These are phyloP conservation scores for Syndactyla subalaris DNA, from an alignment of 2,797 vertebrate species.

Conservation along the genomic window DNA sequence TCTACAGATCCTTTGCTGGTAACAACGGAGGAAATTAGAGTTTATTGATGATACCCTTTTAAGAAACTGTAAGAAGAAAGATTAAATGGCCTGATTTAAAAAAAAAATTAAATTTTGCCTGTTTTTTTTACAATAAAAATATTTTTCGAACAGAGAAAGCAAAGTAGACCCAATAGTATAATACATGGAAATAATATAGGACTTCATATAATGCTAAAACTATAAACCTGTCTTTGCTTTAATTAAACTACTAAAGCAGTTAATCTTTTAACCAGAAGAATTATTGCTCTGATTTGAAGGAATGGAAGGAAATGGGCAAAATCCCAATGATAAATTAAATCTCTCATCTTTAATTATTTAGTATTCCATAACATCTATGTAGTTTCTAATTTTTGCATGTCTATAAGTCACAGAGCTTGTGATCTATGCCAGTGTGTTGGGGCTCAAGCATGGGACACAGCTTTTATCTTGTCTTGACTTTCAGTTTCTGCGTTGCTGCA, in stretches of 20 bases:
- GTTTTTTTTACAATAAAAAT: not conserved
- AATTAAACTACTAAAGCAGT: slow-evolving; percentile 37
- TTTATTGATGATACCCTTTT: not conserved
- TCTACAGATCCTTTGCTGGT: not conserved
- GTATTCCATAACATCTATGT: not conserved
- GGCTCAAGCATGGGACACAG: not conserved
- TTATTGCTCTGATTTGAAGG: not conserved
- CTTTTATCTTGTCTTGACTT: not conserved
- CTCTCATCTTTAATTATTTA: slow-evolving; percentile 18
- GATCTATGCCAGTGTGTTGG: not conserved
- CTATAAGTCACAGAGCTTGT: not conserved
- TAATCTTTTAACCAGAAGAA: slow-evolving; percentile 27
- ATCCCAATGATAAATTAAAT: not conserved
- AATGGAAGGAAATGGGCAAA: not conserved
- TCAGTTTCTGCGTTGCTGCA: not conserved
- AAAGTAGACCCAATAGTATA: not conserved
- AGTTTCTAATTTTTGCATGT: not conserved
- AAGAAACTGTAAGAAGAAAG: not conserved
- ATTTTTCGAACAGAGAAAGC: not conserved
- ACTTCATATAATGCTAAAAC: not conserved
- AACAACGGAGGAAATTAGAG: not conserved
- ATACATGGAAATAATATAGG: not conserved
- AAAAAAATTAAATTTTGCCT: not conserved
- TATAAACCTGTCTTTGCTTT: slow-evolving; percentile 51
- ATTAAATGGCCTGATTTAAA: not conserved